phyloP scores from a whole-genome alignment of 2,888 invertebrate genomes.

The Orthonevra nobilis region DNA sequence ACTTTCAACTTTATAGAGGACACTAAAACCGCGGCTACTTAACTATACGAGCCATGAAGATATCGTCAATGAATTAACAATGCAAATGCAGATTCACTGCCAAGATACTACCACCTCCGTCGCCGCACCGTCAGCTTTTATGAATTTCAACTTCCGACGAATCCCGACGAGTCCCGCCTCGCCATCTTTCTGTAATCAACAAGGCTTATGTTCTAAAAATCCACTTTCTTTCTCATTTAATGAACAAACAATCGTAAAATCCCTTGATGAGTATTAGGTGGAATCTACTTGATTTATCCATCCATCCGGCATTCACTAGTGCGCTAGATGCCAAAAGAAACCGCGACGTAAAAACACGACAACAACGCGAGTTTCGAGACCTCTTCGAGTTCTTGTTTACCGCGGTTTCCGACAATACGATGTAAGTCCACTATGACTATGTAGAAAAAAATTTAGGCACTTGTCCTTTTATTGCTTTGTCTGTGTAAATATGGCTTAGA shows the following conservation, averaged over 20 bases:
- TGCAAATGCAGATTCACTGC: slow-evolving; percentile 19
- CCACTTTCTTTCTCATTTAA: slow-evolving; percentile 45
- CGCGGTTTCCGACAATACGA: slow-evolving; percentile 28
- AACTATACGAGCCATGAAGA: slow-evolving; percentile 41
- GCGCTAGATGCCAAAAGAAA: slow-evolving; percentile 13
- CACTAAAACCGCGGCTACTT: no score
- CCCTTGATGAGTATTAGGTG: slow-evolving; percentile 38
- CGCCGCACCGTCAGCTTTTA: slow-evolving; percentile 1
- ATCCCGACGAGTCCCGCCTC: neutral
- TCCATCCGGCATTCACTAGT: slow-evolving; percentile 8
- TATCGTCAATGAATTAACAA: slow-evolving; percentile 38
- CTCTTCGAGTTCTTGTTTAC: neutral
- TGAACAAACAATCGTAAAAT: slow-evolving; percentile 55
- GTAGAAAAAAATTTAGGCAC: slow-evolving; percentile 39
- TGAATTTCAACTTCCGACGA: slow-evolving; percentile 21
- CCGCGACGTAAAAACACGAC: slow-evolving; percentile 11
- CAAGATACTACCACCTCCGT: neutral
- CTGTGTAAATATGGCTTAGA: slow-evolving; percentile 47
- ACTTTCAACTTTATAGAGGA: no score
- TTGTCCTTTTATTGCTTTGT: slow-evolving; percentile 62
- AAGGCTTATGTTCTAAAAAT: slow-evolving; percentile 41
- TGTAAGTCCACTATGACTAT: slow-evolving; percentile 7
- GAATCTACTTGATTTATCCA: slow-evolving; percentile 56
- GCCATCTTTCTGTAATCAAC: slow-evolving; percentile 32
- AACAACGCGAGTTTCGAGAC: neutral